Conservation (phyloP, 2,888 invertebrate species). For the Dryadula phaetusa region DNA sequence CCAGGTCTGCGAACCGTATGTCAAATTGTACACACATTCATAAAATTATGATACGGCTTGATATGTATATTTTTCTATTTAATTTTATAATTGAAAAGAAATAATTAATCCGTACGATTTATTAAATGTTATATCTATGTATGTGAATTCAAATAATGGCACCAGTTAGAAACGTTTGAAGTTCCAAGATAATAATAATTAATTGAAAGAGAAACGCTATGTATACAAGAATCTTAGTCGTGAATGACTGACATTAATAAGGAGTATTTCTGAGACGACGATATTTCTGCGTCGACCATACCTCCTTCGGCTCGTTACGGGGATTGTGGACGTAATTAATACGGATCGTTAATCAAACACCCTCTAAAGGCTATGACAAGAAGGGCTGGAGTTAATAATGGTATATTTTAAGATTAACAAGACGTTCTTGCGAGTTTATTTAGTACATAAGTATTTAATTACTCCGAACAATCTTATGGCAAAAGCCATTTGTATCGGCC, state of each 20-base stretch:
- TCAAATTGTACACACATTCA: no score
- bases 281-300: slow-evolving; percentile 57
- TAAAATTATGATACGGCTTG: no score
- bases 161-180: background rate
- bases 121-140: background rate
- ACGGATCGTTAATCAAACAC: slow-evolving; percentile 75
- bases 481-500: background rate
- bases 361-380: slow-evolving; percentile 61
- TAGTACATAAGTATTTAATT: background rate
- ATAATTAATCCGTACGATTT: no score
- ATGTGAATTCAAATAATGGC: background rate
- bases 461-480: background rate
- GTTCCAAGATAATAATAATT: slow-evolving; percentile 18
- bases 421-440: slow-evolving; percentile 34
- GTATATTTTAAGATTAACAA: slow-evolving; percentile 57
- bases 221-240: slow-evolving; percentile 13
- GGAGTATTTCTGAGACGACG: slow-evolving; percentile 43
- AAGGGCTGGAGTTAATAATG: slow-evolving; percentile 58
- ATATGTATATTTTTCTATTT: no score
- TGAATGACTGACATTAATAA: slow-evolving; percentile 25
- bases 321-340: slow-evolving; percentile 73
- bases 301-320: slow-evolving; percentile 60
- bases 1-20: no score
- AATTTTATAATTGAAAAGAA: no score
- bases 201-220: slow-evolving; percentile 12